Base-by-base conservation (phyloP, 2,888 invertebrate species). In the Brachyptera risi region DNA sequence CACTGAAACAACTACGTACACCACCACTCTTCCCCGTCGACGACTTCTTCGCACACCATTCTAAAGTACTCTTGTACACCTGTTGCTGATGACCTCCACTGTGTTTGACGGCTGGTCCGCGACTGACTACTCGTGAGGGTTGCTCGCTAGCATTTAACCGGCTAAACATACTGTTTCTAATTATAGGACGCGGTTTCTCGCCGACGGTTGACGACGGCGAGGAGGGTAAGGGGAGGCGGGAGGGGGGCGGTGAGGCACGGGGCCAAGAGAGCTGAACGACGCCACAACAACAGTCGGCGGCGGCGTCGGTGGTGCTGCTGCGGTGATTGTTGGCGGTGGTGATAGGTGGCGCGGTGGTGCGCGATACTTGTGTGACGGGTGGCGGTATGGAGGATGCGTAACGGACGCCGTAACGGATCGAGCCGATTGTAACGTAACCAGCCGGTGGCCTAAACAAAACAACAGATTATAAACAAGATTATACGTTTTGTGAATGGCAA, bases 321-420 rank as follows among this genome's bases (percentile, higher is more conserved):
- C 61, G 26, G 23, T 44, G 21, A 13, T 19, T 35, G n/a, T 31
- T n/a, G n/a, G 60, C 26, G 24, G 47, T 11, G 35, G 57, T 17
- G 13, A 19, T 15, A 31, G 51, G 23, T 13, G 40, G 15, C 35
- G 59, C n/a, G 17, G 7, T 15, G 19, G 50, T 15, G n/a, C n/a
- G n/a, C n/a, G n/a, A n/a, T n/a, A n/a, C n/a, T n/a, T n/a, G n/a
- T 37, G 59, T 50, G 24, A 23, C 24, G 13, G 59, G 49, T n/a
- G 27, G 35, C 26, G 27, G 19, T 17, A 23, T 11, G 19, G 11
- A 61, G 61, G 83, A 81, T 70, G 83, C 83, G 72, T 83, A 80
- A 71, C 86, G 82, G 69, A 86, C 83, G 68, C 85, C 84, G 78
- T 86, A 86, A 73, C 86, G 83, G 74, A 86, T 84, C 70, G 85